phyloP scores from a whole-genome alignment of 2,797 vertebrate species.

The Argentina silus region DNA sequence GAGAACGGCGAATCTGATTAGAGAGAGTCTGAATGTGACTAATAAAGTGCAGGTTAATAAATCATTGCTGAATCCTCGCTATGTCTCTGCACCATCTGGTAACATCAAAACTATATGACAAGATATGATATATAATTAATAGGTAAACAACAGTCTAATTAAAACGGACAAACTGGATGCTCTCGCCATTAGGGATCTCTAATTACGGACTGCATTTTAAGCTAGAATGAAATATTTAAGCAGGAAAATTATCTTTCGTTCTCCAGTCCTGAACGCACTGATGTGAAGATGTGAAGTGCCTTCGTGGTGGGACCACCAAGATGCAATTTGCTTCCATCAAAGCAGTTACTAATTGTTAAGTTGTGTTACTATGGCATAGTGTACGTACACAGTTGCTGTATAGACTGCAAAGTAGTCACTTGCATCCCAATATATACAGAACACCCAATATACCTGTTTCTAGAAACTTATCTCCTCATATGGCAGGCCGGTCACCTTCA shows the following conservation, averaged over 20 bases:
- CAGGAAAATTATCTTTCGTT: conserved; percentile 96
- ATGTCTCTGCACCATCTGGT: conserved; percentile 93
- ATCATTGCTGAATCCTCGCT: conserved; percentile 88
- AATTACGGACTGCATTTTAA: conserved; percentile 94
- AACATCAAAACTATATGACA: conserved; percentile 97
- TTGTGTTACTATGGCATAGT: conserved; percentile 87
- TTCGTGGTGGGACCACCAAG: conserved; percentile 91
- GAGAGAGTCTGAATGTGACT: conserved; percentile 82
- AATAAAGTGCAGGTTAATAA: conserved; percentile 96
- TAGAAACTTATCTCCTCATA: background rate
- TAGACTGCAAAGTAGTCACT: conserved; percentile 76
- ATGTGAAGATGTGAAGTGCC: conserved; percentile 93
- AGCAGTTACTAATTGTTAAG: conserved; percentile 94
- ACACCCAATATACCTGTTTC: conserved; percentile 9
- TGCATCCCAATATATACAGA: too few relatives aligned
- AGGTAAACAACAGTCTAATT: conserved; percentile 99
- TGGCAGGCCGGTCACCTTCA: too few relatives aligned
- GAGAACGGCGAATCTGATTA: conserved; percentile 75
- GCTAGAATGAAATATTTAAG: conserved; percentile 98
- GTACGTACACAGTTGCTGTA: conserved; percentile 83
- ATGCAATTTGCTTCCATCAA: conserved; percentile 96
- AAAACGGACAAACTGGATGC: conserved; percentile 98
- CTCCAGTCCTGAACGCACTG: conserved; percentile 94
- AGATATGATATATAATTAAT: conserved; percentile 99
- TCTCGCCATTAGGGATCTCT: conserved; percentile 92